A percentile compares a stretch with the other conserved stretches of the same genome.
phyloP scores from a whole-genome alignment of 1,140 invertebrate genomes.

The Heterodera schachtii region DNA sequence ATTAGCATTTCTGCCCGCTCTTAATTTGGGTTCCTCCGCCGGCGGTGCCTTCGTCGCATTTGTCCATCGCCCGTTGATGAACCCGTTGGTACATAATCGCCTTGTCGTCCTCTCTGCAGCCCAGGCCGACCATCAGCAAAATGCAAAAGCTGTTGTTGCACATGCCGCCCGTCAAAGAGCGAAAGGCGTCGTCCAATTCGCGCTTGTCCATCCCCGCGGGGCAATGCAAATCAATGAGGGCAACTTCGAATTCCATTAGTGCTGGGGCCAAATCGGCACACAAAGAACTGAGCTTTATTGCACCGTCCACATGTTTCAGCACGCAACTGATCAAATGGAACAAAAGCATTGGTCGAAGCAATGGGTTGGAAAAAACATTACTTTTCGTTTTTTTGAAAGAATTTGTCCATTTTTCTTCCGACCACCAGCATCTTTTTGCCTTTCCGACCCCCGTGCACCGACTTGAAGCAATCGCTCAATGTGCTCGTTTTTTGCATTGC shows the following conservation, averaged over 20 bases:
- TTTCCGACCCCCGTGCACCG: conserved; percentile 6
- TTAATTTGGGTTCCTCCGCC: neutral
- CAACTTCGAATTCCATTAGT: conserved; percentile 12
- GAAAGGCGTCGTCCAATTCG: conserved; percentile 18
- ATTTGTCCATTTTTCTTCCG: conserved; percentile 23
- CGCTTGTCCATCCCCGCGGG: neutral
- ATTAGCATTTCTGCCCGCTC: no score
- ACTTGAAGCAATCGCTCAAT: conserved; percentile 22
- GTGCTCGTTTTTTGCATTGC: conserved; percentile 12
- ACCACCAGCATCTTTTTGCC: conserved; percentile 32
- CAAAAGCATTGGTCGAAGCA: neutral
- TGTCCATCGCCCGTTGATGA: neutral
- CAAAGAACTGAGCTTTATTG: neutral
- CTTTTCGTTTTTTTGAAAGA: conserved; percentile 16
- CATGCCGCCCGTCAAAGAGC: neutral
- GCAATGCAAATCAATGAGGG: conserved; percentile 5
- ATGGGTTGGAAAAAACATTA: neutral
- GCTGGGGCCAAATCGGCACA: neutral
- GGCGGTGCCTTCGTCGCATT: no score
- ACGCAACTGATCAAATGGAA: conserved; percentile 9
- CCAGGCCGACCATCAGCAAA: neutral
- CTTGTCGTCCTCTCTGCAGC: neutral
- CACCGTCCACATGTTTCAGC: neutral
- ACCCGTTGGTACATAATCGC: conserved; percentile 14
- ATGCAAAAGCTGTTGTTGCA: conserved; percentile 14